phyloP scores from a whole-genome alignment of 2,888 invertebrate genomes.

The Drosophila lacicola region DNA sequence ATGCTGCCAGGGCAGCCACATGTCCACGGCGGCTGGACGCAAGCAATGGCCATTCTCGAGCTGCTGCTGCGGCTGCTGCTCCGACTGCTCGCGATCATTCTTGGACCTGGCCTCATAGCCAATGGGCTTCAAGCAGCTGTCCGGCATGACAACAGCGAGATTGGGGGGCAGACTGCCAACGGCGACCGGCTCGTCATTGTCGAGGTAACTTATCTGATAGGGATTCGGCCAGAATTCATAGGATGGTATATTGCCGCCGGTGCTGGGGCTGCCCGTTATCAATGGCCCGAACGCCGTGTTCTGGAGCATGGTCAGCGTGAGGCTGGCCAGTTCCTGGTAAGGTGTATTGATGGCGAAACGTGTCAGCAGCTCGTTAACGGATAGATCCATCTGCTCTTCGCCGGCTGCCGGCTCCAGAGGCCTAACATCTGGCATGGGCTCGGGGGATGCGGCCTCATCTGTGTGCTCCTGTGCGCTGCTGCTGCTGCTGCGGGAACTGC shows the following conservation, averaged over 20 bases:
- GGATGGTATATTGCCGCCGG: constrained; percentile 19
- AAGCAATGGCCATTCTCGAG: neutral
- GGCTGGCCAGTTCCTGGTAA: constrained; percentile 27
- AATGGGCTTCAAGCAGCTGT: constrained; percentile 37
- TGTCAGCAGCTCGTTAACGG: constrained; percentile 16
- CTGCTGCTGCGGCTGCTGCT: neutral
- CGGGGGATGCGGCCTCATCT: neutral
- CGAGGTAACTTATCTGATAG: constrained; percentile 18
- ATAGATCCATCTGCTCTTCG: constrained; percentile 11
- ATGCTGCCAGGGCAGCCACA: constrained; percentile 23
- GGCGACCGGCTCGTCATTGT: neutral
- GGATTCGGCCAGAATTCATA: constrained; percentile 41
- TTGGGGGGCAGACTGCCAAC: no score
- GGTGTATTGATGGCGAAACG: constrained; percentile 29
- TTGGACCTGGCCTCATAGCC: constrained; percentile 44
- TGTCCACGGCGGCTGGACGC: neutral
- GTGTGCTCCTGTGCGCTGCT: neutral
- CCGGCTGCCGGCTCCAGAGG: neutral
- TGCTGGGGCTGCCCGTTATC: constrained; percentile 22
- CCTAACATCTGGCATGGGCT: neutral
- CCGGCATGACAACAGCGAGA: neutral
- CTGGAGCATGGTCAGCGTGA: constrained; percentile 30
- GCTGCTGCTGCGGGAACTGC: neutral
- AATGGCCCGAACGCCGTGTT: constrained; percentile 34
- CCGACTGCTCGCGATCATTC: constrained; percentile 1